Evolutionary conservation across 2,797 vertebrate genomes (phyloP), one percentile per base, ranked within the genome.

Genomic region (Prionace glauca): DNA sequence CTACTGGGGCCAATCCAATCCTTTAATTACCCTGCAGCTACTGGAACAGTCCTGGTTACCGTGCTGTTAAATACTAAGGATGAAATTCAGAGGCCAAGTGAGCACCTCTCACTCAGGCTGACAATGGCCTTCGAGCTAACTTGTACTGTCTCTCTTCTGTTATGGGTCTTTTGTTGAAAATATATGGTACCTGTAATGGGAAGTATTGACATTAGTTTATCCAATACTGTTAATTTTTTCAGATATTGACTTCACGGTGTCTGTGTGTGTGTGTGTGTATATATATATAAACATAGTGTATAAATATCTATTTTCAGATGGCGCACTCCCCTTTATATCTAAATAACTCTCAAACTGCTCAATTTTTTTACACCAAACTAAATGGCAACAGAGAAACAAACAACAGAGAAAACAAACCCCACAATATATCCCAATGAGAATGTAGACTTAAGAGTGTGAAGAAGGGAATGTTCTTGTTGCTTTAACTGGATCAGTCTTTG

Each of bases 291-390:
- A 90, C 87, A 32, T 90, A 32, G 18, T 69, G 50, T 77, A 95
- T 95, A 95, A 74, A 95, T 72, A 77, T 77, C 71, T 56, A 65
- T 95, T 95, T 95, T 95, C 71, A 95, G 29, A 74, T 36, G 60
- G 16, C 56, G 71, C 36, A 77, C 11, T 95, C 2, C 45, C 50
- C 26, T 95, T 95, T 74, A 14, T 74, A 77, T 56, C 69, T 26
- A 94, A 72, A 45, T 45, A 5, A 45, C 69, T 36, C 41, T 77
- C 74, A 74, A 50, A 94, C 36, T 56, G 18, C 69, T 9, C 26
- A 32, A 18, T 56, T 32, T 94, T 94, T 74, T 50, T 74, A 74
- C 92, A 56, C 16, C 9, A 50, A 87, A 24, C 56, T 26, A 60
- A 60, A 90, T 26, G 67, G 67, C 24, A 1, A 50, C 69, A 45